Base-by-base conservation (phyloP, 2,113 vertebrate genomes). In the Piaya cayana region DNA sequence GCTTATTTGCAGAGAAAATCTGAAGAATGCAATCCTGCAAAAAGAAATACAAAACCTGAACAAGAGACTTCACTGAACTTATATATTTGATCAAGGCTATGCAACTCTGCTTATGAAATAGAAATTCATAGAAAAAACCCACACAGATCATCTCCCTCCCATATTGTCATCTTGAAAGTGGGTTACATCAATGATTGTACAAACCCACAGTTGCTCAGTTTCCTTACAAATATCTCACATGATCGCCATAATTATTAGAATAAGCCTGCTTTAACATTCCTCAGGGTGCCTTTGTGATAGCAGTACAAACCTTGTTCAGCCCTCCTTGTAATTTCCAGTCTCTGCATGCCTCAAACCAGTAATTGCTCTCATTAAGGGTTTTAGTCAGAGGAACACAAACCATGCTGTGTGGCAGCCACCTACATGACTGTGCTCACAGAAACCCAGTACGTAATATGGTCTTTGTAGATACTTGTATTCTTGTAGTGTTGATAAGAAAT, bases 321-420 rank as follows among this genome's bases (percentile, higher is more conserved):
- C 52, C 82, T 69, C 85, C 59, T 80, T 75, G 60, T 71, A 91
- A 92, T 96, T 96, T 95, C 83, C 78, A 95, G 69, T 89, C 47
- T 86, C 87, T 59, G 56, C 84, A 90, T 92, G 79, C 65, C 21
- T 91, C 76, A 79, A 91, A 94, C 81, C 79, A 86, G 62, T 77
- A 92, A 94, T 75, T 92, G 76, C 37, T 93, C 42, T 94, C 86
- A 95, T 94, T 87, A 91, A 91, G 69, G 37, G 29, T 72, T 96
- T 93, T 82, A 94, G 75, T 88, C 62, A 71, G 64, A 70, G 3
- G 17, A 96, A 92, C 71, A 68, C 43, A 89, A 79, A 82, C 70
- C 77, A 84, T 34, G 55, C 56, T 91, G 90, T n/a, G 72, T 87
- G 47, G 77, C 80, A 96, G 70, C 82, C 84, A 92, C 75, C 75